Base-by-base conservation (phyloP, 1,140 invertebrate genomes). In the Apocrypta bakeri region DNA sequence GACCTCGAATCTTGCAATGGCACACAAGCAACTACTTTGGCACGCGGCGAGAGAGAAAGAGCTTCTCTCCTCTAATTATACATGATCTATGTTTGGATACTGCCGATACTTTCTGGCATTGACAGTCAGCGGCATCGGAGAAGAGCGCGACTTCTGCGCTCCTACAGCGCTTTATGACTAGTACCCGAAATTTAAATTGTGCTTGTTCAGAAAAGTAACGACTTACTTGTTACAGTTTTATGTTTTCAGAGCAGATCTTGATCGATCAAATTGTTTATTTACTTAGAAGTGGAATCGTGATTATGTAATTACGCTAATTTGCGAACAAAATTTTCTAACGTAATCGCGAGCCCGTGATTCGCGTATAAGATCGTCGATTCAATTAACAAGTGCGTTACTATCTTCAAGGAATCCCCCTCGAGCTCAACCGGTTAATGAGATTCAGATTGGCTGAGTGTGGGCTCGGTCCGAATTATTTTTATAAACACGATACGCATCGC, bases 31-130 rank as follows among this genome's bases (percentile, higher is more conserved):
- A 81, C 87, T 88, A 83, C 86, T 79, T 85, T 88, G 86, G 87
- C 87, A 87, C 85, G 75, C 83, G 83, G 64, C 83, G 77, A 86
- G 85, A 84, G 42, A 17, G 42, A 42, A 14, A 42, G 40, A 81
- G 85, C 68, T 83, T 25, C 42, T 63, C 42, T 63, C 11, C 37
- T 87, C 89, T 91, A 90, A 91, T 91, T 90, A 90, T 89, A 91
- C 84, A 72, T 84, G 86, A 84, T 87, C 89, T 90, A 91, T 88
- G 83, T 90, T 90, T 89, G 87, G 87, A 85, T 83, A 68, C 71
- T 76, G 78, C 85, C 87, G 79, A 89, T 88, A 87, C 86, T 88
- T 89, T 88, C 82, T 90, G 87, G 87, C 88, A 90, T 90, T 91
- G 89, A 90, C 86, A 88, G 87, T 84, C 85, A 73, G 48, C 17